Evolutionary conservation across 2,888 invertebrate genomes (phyloP), one percentile per base, ranked within the genome.

Genomic region (Atethmia centrago): DNA sequence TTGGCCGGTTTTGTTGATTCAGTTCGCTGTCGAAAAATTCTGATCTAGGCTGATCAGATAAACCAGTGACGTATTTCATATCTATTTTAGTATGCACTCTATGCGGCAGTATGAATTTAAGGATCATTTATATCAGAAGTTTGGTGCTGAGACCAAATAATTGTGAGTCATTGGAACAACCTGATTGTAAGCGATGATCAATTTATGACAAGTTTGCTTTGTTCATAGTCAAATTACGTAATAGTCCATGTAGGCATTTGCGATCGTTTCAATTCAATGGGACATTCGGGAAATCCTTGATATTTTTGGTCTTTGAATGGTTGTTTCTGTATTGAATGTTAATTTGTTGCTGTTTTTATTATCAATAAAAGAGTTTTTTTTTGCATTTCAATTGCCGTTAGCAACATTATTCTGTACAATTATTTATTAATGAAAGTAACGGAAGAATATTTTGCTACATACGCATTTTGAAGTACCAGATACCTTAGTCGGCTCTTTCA

Each of bases 61-160:
- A 31, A 31, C 16, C 4, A 67, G 14, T 73, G 73, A 66, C 42
- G 59, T 67, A 21, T 51, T 36, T 65, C 21, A n/a, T 31, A 49
- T 49, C 47, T 49, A 40, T 16, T 74, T 85, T 78, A 74, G 74
- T 85, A 88, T 85, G 85, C 82, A 74, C 70, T 71, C 55, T 72
- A 74, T 80, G 70, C 59, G 68, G 68, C 63, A 75, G 49, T 66
- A 76, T 4, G 14, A 25, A 14, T 84, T 88, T 88, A 90, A 83
- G 64, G 74, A 78, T 80, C 79, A 87, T 93, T 93, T 91, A 87
- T 90, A 92, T 87, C 91, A 79, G 85, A 76, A 85, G 86, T 82
- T 74, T 73, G 36, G 67, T 69, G 61, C 78, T 42, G 31, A 51
- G 16, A 62, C 56, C 74, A 76, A 47, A 53, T 70, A 53, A 49